These are phyloP conservation scores for Sycophila sp. DNA, from an alignment of 1,140 invertebrate species.

Conservation along the genomic window DNA sequence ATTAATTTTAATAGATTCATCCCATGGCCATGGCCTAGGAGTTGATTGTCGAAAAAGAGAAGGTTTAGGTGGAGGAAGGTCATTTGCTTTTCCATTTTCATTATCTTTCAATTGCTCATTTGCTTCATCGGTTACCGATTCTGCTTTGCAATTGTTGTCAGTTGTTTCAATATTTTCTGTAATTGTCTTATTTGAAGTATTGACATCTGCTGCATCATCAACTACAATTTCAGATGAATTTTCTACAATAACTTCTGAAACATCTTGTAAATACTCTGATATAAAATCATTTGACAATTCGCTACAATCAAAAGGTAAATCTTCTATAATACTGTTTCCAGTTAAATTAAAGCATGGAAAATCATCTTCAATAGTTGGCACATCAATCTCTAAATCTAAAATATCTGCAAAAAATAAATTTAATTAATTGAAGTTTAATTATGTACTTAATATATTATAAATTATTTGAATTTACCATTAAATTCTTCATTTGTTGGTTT, in stretches of 20 bases:
- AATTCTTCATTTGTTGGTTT: conserved; percentile 15
- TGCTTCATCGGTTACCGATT: not conserved
- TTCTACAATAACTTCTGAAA: not conserved
- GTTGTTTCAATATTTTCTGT: not conserved
- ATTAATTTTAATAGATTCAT: conserved; percentile 34
- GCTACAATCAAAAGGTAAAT: conserved; percentile 14
- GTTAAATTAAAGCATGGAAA: conserved; percentile 26
- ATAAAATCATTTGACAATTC: not conserved
- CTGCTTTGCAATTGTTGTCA: not conserved
- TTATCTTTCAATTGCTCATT: not conserved
- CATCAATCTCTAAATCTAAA: conserved; percentile 29
- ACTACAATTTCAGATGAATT: not conserved
- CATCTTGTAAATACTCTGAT: not conserved
- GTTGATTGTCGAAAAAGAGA: conserved; percentile 11
- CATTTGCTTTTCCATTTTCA: conserved; percentile 7
- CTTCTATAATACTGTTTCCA: not conserved
- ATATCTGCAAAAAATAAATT: conserved; percentile 19
- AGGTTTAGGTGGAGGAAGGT: conserved; percentile 13
- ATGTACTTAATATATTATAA: not conserved
- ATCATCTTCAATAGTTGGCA: conserved; percentile 23
- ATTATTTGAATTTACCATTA: conserved; percentile 5
- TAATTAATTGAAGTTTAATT: not conserved
- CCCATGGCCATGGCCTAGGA: conserved; percentile 31
- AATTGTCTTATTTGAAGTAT: no score
- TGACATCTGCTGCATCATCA: not conserved